Conservation (phyloP, 2,113 vertebrate genomes). For the Apaloderma vittatum region DNA sequence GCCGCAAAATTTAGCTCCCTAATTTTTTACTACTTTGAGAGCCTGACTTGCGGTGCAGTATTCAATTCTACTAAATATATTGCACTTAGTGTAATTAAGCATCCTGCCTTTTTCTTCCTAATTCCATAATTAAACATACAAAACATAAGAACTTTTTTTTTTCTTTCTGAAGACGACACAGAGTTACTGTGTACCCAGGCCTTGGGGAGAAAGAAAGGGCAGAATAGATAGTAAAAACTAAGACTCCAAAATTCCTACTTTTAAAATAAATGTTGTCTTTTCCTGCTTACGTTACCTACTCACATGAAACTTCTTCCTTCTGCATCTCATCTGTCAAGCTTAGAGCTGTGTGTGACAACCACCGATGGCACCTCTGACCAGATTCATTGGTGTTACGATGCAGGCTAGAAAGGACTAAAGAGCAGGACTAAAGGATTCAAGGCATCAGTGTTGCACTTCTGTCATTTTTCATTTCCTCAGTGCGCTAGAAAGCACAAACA, state of each 20-base stretch:
- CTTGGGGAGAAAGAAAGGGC: not conserved
- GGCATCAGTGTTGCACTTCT: not conserved
- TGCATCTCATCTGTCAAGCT: not conserved
- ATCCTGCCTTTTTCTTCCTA: constrained; percentile 3
- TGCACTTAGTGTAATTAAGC: not conserved
- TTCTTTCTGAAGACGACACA: not conserved
- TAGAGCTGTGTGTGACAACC: not conserved
- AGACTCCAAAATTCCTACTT: not conserved
- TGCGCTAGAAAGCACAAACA: not conserved
- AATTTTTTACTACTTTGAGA: not conserved
- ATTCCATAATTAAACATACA: not conserved
- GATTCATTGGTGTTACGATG: not conserved
- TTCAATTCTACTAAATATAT: not conserved
- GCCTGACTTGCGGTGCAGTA: not conserved
- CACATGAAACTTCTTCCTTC: not conserved
- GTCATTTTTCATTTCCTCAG: not conserved
- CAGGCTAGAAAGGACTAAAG: not conserved
- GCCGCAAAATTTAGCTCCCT: not conserved
- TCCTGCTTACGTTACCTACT: not conserved
- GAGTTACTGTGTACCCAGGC: not conserved
- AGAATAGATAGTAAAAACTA: not conserved
- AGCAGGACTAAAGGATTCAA: not conserved
- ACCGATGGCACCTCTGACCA: not conserved
- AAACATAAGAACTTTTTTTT: not conserved
- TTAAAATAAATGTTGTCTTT: not conserved